phyloP scores from a whole-genome alignment of 2,888 invertebrate species.

The Eumerus sabulonum region DNA sequence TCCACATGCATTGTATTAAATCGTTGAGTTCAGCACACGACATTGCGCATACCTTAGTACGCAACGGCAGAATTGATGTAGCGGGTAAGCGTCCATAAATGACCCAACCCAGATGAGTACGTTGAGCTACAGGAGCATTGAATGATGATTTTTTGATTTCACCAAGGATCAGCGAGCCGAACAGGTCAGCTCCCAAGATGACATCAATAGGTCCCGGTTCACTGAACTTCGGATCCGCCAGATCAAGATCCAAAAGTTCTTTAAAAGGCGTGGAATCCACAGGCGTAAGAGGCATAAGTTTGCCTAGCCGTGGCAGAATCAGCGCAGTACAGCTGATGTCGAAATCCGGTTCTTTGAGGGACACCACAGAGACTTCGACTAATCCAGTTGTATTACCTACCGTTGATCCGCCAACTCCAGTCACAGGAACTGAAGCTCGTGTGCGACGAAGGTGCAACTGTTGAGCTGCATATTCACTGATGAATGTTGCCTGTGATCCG shows the following conservation, averaged over 20 bases:
- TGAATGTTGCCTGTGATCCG: too few relatives aligned
- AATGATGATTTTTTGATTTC: conserved; percentile 12
- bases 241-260: conserved; percentile 42
- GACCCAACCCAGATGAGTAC: too few relatives aligned
- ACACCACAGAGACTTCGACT: conserved; percentile 34
- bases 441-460: conserved; percentile 41
- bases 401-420: conserved; percentile 33
- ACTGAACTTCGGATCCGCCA: conserved; percentile 48
- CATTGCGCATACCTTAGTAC: conserved; percentile 20
- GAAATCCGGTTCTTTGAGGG: conserved; percentile 50
- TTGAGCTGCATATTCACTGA: conserved; percentile 58
- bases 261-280: conserved; percentile 17
- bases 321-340: conserved; percentile 35
- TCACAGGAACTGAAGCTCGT: conserved; percentile 19
- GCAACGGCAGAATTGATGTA: conserved; percentile 3
- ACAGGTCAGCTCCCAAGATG: conserved; percentile 50
- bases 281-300: conserved; percentile 24
- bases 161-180: conserved; percentile 36
- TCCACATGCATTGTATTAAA: conserved; percentile 36
- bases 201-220: conserved; percentile 48
- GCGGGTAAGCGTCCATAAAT: conserved; percentile 6
- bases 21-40: conserved; percentile 22
- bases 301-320: conserved; percentile 44
- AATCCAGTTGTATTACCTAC: conserved; percentile 48
- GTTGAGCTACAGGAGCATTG: conserved; percentile 33